Base-by-base conservation (phyloP, 2,797 vertebrate species). In the Lithobates pipiens region DNA sequence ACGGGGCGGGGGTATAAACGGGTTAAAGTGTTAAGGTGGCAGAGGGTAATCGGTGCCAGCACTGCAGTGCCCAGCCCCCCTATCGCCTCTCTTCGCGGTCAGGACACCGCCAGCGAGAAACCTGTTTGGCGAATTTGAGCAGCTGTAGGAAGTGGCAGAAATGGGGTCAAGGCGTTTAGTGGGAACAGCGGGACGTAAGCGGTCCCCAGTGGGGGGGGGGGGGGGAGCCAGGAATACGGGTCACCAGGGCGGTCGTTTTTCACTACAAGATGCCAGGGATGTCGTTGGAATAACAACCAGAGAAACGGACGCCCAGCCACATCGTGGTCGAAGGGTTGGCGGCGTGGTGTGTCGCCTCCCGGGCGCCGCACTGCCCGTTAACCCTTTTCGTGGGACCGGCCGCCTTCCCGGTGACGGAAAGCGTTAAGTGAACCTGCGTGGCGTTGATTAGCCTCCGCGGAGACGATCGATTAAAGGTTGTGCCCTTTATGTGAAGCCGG, bases 391-490 rank as follows among this genome's bases (percentile, higher is more conserved):
- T 2, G 50, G 50, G 50, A 18, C 4, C 9, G 34, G 32, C 18
- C 6, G 21, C 36, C 21, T 23, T 10, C 36, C 32, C 8, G 23
- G 70, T 1, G 21, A 4, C 16, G 21, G 36, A 72, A 23, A 32
- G n/a, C 4, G 72, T 46, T 46, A 46, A 42, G 9, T 15, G n/a
- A 73, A 21, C 1, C n/a, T 16, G 1, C 0, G 29, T 65, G 11
- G 32, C 25, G 25, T 76, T 36, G 50, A 54, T 18, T 4, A 18
- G 15, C 32, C 29, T 65, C 29, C 23, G 34, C 23, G 13, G 23
- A 3, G 54, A 42, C 18, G 57, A 77, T 77, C 34, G 57, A 77
- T 77, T 10, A 36, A 42, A 77, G 76, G 76, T 65, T 16, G 25
- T 18, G 34, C 36, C 54, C 57, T 34, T 36, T 25, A 36, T 16